These are phyloP conservation scores for Trinectes maculatus DNA, from an alignment of 2,113 vertebrate genomes.

Conservation along the genomic window DNA sequence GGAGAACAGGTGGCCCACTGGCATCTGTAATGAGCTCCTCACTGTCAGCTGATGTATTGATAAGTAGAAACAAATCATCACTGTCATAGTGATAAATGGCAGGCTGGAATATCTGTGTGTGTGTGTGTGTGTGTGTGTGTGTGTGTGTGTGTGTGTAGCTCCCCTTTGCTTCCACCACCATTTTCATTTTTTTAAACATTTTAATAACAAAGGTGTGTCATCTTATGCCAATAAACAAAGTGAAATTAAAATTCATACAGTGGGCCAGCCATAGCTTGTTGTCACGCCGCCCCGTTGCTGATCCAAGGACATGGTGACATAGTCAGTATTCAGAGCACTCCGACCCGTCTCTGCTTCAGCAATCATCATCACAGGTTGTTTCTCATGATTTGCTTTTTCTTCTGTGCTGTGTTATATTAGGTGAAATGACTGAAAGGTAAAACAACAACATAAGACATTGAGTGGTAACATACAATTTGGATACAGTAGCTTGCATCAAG, in stretches of 20 bases:
- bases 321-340: slow-evolving; percentile 57
- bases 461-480: no score
- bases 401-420: background rate
- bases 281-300: slow-evolving; percentile 29
- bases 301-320: slow-evolving; percentile 54
- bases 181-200: slow-evolving; percentile 1
- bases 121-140: background rate
- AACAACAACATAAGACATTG: background rate
- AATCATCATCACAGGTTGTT: slow-evolving; percentile 12
- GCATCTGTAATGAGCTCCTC: slow-evolving; percentile 28
- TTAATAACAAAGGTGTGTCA: slow-evolving; percentile 1
- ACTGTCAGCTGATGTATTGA: slow-evolving; percentile 40
- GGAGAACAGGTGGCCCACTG: slow-evolving; percentile 59
- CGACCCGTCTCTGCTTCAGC: slow-evolving; percentile 16
- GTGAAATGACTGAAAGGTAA: background rate
- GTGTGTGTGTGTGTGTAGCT: background rate
- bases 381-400: background rate
- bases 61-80: slow-evolving; percentile 31
- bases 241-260: slow-evolving; percentile 18
- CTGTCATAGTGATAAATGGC: slow-evolving; percentile 23
- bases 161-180: background rate
- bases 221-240: background rate
- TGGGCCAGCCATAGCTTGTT: slow-evolving; percentile 16
- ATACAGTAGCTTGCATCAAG: no score
- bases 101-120: background rate